Evolutionary conservation across 1,140 invertebrate genomes (phyloP).

Genomic region (Drosophila nasuta): DNA sequence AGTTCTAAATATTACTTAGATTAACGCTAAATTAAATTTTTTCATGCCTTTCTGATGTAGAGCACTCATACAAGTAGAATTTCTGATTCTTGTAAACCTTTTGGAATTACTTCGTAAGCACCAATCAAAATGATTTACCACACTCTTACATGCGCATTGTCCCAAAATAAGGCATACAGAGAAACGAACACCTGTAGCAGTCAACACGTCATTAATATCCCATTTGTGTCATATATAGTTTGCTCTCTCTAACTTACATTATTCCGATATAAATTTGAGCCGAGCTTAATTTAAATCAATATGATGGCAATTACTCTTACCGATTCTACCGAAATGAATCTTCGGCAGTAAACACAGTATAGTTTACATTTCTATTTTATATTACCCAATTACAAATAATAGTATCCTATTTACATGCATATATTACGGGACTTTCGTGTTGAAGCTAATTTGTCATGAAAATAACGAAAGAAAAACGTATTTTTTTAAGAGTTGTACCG

Average conservation of each 20-base stretch:
- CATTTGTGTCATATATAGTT: conserved; percentile 13
- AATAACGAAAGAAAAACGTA: not conserved
- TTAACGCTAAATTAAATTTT: not conserved
- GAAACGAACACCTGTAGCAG: conserved; percentile 26
- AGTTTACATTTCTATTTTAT: conserved; percentile 4
- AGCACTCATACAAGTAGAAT: not conserved
- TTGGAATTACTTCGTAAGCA: not conserved
- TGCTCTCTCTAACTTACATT: conserved; percentile 9
- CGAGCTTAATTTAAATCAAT: conserved; percentile 6
- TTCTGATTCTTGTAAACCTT: not conserved
- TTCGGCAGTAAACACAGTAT: not conserved
- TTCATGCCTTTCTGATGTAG: not conserved
- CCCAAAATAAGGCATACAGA: not conserved
- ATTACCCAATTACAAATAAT: not conserved
- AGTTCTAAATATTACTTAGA: too few relatives aligned
- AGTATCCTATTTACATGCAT: not conserved
- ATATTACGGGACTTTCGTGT: not conserved
- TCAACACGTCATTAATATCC: not conserved
- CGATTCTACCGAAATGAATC: not conserved
- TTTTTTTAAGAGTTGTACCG: not conserved
- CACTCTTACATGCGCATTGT: not conserved
- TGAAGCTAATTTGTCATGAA: not conserved
- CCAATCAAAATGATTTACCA: conserved; percentile 14
- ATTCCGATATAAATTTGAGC: not conserved
- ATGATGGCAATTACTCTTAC: not conserved